Base-by-base conservation (phyloP, 2,888 invertebrate species). In the Pecten maximus region DNA sequence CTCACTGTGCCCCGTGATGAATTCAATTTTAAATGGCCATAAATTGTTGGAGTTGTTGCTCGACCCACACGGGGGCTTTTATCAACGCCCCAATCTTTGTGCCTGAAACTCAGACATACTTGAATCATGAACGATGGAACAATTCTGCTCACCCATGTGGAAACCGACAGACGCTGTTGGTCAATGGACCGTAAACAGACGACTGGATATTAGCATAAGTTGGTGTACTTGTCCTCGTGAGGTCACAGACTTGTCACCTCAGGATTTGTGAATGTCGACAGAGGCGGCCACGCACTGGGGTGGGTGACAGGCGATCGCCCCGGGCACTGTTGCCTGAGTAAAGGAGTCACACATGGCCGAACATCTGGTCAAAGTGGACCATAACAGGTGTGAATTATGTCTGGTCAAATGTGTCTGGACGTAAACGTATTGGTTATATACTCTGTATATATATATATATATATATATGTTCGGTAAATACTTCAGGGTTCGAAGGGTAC, bases 1-100 rank as follows among this genome's bases (percentile, higher is more conserved):
- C 35, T 35, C 35, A 10, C 35, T 4, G 23, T 28, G 74, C 74
- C 74, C 74, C 74, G 74, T 74, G 74, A 74, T 74, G 74, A 74
- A 74, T 74, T 74, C 74, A 74, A 28, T 74, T 74, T 74, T 74
- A 74, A 74, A 74, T 74, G 74, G 74, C 74, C 74, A 74, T 74
- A 74, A 74, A 74, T 35, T 74, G 74, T 74, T 74, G 35, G 23
- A 74, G 35, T 74, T 10, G 35, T 74, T 28, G 74, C 35, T 74
- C 6, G 74, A 74, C 74, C 74, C 74, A 74, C 74, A 35, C 74
- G 35, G 74, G 35, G 28, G 74, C 74, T 74, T 74, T 74, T 74
- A 74, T 74, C 74, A 74, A 74, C 74, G 35, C 35, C 74, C 74
- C 74, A 74, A 35, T 74, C 74, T 74, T 74, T 74, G 74, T 74